A percentile compares a stretch with the other conserved stretches of the same genome.
Evolutionary conservation across 2,797 vertebrate genomes (phyloP).

Genomic region (Ctenopoma multispine): DNA sequence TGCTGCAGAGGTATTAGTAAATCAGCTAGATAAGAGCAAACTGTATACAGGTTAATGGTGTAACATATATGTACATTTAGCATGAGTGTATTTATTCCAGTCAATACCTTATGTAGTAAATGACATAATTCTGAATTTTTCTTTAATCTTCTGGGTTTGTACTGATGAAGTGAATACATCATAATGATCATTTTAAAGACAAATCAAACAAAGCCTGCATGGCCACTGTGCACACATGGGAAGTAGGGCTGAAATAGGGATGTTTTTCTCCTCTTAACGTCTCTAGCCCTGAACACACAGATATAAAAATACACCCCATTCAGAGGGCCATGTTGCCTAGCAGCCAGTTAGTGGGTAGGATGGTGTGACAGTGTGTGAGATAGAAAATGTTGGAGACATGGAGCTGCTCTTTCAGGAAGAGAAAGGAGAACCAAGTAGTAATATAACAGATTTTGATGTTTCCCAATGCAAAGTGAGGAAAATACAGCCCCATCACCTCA

Average conservation of each 20-base stretch:
- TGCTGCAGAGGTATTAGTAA: slow-evolving; percentile 1
- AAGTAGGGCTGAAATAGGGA: slow-evolving; percentile 45
- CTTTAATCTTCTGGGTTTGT: background rate
- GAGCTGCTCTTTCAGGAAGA: slow-evolving; percentile 47
- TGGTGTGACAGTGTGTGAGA: slow-evolving; percentile 72
- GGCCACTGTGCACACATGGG: slow-evolving; percentile 33
- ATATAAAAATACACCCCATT: slow-evolving; percentile 80
- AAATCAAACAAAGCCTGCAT: slow-evolving; percentile 20
- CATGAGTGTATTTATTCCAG: background rate
- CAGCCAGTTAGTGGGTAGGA: slow-evolving; percentile 78
- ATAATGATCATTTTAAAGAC: slow-evolving; percentile 19
- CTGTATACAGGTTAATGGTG: background rate
- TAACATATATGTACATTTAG: background rate
- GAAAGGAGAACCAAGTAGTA: slow-evolving; percentile 26
- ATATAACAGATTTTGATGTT: slow-evolving; percentile 17
- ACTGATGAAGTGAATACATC: background rate
- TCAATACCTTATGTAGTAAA: background rate
- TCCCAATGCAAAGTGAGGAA: background rate
- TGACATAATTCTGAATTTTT: background rate
- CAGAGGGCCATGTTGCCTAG: slow-evolving; percentile 80
- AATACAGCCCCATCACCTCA: background rate
- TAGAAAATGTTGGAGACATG: slow-evolving; percentile 56
- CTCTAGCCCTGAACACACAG: slow-evolving; percentile 67
- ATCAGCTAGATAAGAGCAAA: background rate
- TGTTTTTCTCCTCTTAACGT: slow-evolving; percentile 63